A percentile compares a stretch with the other conserved stretches of the same genome.
phyloP scores from a whole-genome alignment of 30 jellyfish, hydroid and myxozoan species.

The Hydractinia echinata region DNA sequence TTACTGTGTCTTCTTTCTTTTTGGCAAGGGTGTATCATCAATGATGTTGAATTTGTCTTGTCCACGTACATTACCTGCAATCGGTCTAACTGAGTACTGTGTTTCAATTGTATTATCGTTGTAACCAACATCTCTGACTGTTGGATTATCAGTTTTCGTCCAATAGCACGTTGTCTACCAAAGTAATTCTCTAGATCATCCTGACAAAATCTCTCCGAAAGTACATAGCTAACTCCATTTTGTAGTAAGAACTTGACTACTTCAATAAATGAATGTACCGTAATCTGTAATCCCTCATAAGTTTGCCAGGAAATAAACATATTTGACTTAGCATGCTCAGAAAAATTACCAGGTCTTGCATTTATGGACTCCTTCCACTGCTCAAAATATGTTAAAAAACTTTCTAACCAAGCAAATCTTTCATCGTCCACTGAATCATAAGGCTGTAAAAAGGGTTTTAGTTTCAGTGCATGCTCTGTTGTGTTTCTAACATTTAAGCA shows the following conservation, averaged over 20 bases:
- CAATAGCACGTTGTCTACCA: slow-evolving; percentile 9
- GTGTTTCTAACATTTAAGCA: no score
- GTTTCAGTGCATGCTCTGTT: neutral
- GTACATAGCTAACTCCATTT: slow-evolving; percentile 36
- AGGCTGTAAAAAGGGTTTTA: slow-evolving; percentile 33
- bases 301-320: no score
- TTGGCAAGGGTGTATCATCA: neutral
- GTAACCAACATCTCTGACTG: neutral
- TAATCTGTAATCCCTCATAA: no score
- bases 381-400: slow-evolving; percentile 26
- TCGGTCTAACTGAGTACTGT: neutral
- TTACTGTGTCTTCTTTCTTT: neutral
- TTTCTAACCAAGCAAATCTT: slow-evolving; percentile 39
- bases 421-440: slow-evolving; percentile 26
- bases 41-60: neutral
- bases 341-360: slow-evolving; percentile 24
- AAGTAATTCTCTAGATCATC: neutral
- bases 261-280: slow-evolving; percentile 36
- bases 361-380: slow-evolving; percentile 46
- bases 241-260: slow-evolving; percentile 32
- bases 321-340: slow-evolving; percentile 29
- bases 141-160: neutral
- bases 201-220: slow-evolving; percentile 30
- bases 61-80: neutral
- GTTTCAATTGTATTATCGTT: neutral